Evolutionary conservation across 2,888 invertebrate species (phyloP).

Genomic region (Parnassius mnemosyne): DNA sequence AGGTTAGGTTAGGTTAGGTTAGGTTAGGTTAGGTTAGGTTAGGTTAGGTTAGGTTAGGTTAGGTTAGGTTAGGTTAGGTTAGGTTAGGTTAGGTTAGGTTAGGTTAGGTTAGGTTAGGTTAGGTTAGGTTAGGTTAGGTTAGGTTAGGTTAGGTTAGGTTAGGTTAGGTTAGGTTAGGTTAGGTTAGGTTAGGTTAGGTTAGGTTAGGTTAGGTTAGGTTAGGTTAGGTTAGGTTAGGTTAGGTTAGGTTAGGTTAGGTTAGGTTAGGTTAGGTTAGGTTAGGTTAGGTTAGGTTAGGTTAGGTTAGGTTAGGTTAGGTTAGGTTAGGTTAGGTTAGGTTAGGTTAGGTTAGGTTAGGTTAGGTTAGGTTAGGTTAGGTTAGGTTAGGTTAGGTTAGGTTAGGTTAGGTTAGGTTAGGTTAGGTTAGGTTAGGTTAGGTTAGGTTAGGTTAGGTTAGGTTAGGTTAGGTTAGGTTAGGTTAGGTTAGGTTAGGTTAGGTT

Average conservation of each 20-base stretch:
- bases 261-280: slow-evolving; percentile 38
- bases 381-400: slow-evolving; percentile 36
- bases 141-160: slow-evolving; percentile 37
- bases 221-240: slow-evolving; percentile 25
- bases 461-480: slow-evolving; percentile 27
- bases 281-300: slow-evolving; percentile 39
- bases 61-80: slow-evolving; percentile 27
- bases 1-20: no score
- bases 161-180: slow-evolving; percentile 34
- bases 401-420: slow-evolving; percentile 27
- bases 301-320: slow-evolving; percentile 32
- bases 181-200: slow-evolving; percentile 33
- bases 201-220: slow-evolving; percentile 32
- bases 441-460: slow-evolving; percentile 30
- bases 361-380: slow-evolving; percentile 43
- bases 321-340: slow-evolving; percentile 34
- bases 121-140: slow-evolving; percentile 35
- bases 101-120: slow-evolving; percentile 33
- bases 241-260: slow-evolving; percentile 38
- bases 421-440: slow-evolving; percentile 38
- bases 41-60: slow-evolving; percentile 22
- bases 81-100: slow-evolving; percentile 30
- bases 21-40: no score
- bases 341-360: slow-evolving; percentile 30
- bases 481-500: slow-evolving; percentile 35